These are phyloP conservation scores for Dicentrarchus labrax DNA, from an alignment of 2,113 vertebrate genomes.

Conservation along the genomic window DNA sequence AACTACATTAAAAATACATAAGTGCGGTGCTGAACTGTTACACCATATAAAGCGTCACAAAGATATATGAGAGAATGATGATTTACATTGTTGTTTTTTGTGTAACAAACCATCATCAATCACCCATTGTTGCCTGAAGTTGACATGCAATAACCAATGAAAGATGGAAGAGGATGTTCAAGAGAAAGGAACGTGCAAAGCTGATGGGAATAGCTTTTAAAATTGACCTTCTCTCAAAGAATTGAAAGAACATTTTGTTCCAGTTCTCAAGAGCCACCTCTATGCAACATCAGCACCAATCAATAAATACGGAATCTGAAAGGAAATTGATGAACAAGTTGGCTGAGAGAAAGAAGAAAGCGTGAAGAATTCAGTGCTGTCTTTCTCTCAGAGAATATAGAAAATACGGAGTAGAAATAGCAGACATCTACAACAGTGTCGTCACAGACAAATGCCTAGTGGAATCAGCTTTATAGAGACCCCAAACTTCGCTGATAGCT, in stretches of 20 bases:
- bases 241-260: slow-evolving; percentile 63
- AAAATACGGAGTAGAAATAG: slow-evolving; percentile 32
- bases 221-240: slow-evolving; percentile 53
- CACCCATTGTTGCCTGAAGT: slow-evolving; percentile 40
- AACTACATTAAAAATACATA: slow-evolving; percentile 21
- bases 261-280: slow-evolving; percentile 51
- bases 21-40: slow-evolving; percentile 28
- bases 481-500: slow-evolving; percentile 87
- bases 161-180: slow-evolving; percentile 45
- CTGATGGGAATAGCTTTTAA: slow-evolving; percentile 52
- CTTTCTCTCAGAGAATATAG: slow-evolving; percentile 38
- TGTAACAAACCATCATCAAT: slow-evolving; percentile 52
- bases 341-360: slow-evolving; percentile 14
- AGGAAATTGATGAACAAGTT: slow-evolving; percentile 50
- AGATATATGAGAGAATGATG: slow-evolving; percentile 12
- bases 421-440: slow-evolving; percentile 79
- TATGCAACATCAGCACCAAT: slow-evolving; percentile 62
- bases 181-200: slow-evolving; percentile 41
- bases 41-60: slow-evolving; percentile 10
- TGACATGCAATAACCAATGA: slow-evolving; percentile 54
- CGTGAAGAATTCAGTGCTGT: slow-evolving; percentile 10
- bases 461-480: slow-evolving; percentile 88
- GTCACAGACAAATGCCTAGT: slow-evolving; percentile 88
- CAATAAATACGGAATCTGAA: slow-evolving; percentile 63
- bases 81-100: slow-evolving; percentile 32